A percentile compares a stretch with the other conserved stretches of the same genome.
Conservation (phyloP, 2,113 vertebrate species). For the Microtus montanus region DNA sequence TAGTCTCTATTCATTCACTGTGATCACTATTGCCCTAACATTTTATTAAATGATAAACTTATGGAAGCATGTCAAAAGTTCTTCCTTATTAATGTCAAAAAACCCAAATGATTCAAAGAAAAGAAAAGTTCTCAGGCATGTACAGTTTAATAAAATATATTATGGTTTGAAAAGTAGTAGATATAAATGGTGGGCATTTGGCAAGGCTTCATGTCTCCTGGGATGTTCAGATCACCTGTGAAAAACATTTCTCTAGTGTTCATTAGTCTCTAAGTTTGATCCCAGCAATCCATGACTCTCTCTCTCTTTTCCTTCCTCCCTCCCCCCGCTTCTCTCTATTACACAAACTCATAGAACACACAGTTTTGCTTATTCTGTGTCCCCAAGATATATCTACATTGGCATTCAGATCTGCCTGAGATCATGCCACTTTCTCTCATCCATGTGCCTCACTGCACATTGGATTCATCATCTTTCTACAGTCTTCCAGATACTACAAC, state of each 20-base stretch:
- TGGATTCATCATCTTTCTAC: no score
- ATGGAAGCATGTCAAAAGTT: neutral
- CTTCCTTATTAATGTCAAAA: neutral
- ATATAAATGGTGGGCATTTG: neutral
- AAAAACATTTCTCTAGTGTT: neutral
- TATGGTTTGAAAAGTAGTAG: neutral
- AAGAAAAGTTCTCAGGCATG: neutral
- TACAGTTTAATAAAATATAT: neutral
- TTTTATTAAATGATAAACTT: neutral
- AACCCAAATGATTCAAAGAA: slow-evolving; percentile 1
- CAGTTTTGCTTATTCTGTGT: neutral
- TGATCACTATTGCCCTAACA: neutral
- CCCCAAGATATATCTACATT: neutral
- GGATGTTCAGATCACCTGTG: neutral
- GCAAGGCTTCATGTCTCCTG: neutral
- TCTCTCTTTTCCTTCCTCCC: neutral
- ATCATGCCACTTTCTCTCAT: neutral
- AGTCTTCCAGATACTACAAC: no score
- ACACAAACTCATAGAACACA: neutral
- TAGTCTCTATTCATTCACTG: neutral
- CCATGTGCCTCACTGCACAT: no score
- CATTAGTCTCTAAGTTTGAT: neutral
- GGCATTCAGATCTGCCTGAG: neutral
- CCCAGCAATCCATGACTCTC: neutral
- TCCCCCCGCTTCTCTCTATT: no score